Evolutionary conservation across 2,113 vertebrate species (phyloP), one percentile per base, ranked within the genome.

Genomic region (Glaucidium brasilianum): DNA sequence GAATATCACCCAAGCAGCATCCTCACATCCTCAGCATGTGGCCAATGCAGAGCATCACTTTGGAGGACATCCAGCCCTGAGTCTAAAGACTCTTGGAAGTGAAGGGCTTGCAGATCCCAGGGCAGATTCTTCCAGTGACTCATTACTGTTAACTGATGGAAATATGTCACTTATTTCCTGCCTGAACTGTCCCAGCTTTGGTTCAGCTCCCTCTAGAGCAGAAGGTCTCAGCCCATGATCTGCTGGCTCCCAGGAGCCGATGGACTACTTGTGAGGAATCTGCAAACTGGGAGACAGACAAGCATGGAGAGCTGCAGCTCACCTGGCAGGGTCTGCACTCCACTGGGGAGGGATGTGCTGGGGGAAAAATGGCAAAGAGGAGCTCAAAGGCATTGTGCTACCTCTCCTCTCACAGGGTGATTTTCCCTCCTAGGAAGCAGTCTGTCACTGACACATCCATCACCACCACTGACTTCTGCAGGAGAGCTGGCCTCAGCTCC

Each of bases 161-260:
- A 95, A 91, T 74, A 85, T 84, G 90, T 93, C 88, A 85, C 73
- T 96, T 80, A 94, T 96, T 96, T 96, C 92, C 92, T 96, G 92
- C 79, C 75, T 84, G 67, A 53, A 64, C 47, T 67, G 63, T 91
- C 86, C 64, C 83, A 84, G n/a, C 43, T 88, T 85, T 77, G 82
- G 62, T 72, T 84, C 85, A 78, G 66, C 13, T 88, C 75, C 71
- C 10, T 3, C 34, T 53, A n/a, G 63, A 92, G 79, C 75, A 76
- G 74, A 55, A 94, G 85, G 55, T 58, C 72, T 76, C 92, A 83
- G 1, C 8, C 26, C 35, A 11, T 13, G 49, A 25, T 56, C 71
- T 59, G 68, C 17, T 4, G 15, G 56, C 60, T 85, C 60, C 68
- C 85, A 59, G 88, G 56, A 79, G 56, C 49, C n/a, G 32, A 13